phyloP scores from a whole-genome alignment of 2,888 invertebrate species.

The Tyria jacobaeae region DNA sequence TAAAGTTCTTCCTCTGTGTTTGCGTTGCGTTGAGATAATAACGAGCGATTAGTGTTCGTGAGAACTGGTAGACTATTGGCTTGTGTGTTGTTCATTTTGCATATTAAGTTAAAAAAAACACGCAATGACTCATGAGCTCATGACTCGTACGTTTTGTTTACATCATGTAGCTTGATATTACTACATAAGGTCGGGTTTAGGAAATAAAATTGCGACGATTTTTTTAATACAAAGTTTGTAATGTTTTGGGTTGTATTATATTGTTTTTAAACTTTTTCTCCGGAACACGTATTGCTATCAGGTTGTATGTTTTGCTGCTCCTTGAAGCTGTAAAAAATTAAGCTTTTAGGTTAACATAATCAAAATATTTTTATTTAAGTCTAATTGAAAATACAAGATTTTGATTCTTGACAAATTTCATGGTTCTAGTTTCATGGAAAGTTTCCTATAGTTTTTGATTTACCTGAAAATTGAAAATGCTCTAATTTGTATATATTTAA shows the following conservation, averaged over 20 bases:
- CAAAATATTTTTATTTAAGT: too few species aligned
- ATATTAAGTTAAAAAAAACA: conserved; percentile 39
- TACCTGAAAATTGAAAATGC: too few species aligned
- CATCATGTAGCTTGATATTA: conserved; percentile 39
- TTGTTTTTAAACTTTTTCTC: conserved; percentile 2
- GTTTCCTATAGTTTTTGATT: too few species aligned
- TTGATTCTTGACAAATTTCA: too few species aligned
- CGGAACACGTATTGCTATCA: too few species aligned
- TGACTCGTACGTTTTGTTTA: conserved; percentile 50
- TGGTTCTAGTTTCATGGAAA: too few species aligned
- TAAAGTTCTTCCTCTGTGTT: conserved; percentile 26
- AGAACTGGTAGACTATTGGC: conserved; percentile 24
- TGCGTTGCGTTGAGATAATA: conserved; percentile 18
- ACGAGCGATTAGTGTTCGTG: conserved; percentile 30
- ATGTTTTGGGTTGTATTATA: conserved; percentile 20
- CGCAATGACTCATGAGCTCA: conserved; percentile 22
- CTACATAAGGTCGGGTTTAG: conserved; percentile 39
- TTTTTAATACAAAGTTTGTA: conserved; percentile 32
- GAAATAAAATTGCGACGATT: conserved; percentile 37
- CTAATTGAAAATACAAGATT: too few species aligned
- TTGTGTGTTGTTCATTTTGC: conserved; percentile 32
- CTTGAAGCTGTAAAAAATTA: too few species aligned
- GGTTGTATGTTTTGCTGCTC: too few species aligned
- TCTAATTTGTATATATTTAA: too few species aligned
- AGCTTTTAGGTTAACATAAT: too few species aligned